phyloP scores from a whole-genome alignment of 2,888 invertebrate species.

The Elmis aenea region DNA sequence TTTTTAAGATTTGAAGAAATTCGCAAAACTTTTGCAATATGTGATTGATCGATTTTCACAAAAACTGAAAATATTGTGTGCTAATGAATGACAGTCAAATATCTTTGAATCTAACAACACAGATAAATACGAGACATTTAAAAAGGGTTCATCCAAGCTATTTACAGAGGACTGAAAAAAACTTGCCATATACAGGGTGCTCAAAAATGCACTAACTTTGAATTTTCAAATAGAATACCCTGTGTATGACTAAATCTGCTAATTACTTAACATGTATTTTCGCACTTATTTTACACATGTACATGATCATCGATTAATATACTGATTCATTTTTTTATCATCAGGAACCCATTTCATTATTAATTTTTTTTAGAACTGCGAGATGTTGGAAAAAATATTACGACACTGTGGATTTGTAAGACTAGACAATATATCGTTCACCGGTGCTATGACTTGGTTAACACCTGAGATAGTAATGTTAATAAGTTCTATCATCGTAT shows the following conservation, averaged over 20 bases:
- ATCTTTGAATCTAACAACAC: background rate
- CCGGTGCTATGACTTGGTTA: constrained; percentile 66
- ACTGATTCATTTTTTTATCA: too few relatives aligned
- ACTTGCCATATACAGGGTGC: background rate
- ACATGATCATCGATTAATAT: too few relatives aligned
- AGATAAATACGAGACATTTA: background rate
- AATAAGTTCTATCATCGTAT: constrained; percentile 49
- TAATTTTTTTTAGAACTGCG: constrained; percentile 38
- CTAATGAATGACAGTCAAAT: background rate
- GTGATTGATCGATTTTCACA: background rate
- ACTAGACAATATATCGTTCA: constrained; percentile 53
- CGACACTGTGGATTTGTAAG: constrained; percentile 67
- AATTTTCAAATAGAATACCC: too few relatives aligned
- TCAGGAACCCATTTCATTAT: too few relatives aligned
- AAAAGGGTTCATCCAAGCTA: background rate
- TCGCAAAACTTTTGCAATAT: too few relatives aligned
- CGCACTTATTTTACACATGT: too few relatives aligned
- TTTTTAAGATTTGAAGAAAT: too few relatives aligned
- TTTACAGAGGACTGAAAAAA: background rate
- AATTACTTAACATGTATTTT: too few relatives aligned
- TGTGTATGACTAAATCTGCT: too few relatives aligned
- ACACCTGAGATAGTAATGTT: constrained; percentile 70
- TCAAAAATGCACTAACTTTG: too few relatives aligned
- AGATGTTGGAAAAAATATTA: constrained; percentile 56
- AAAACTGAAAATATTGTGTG: background rate